Percentiles rank a stretch among this genome's conserved stretches.
Evolutionary conservation across 2,888 invertebrate species (phyloP).

Genomic region (Diaperis boleti): DNA sequence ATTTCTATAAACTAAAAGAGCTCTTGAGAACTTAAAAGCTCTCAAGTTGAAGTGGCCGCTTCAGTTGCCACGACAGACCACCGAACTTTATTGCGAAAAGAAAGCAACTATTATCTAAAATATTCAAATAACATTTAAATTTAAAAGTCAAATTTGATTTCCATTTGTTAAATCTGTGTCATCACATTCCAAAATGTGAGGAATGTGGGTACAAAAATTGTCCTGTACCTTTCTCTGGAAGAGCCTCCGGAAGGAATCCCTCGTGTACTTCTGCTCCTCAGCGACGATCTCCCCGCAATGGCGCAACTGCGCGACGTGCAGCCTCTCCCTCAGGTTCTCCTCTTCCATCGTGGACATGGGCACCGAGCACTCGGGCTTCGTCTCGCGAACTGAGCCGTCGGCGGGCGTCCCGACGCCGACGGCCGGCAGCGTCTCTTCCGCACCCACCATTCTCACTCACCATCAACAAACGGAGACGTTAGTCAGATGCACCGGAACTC

Average conservation of each 20-base stretch:
- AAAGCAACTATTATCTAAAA: too few species aligned
- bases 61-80: too few species aligned
- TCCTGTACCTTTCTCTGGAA: conserved; percentile 77
- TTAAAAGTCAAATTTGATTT: too few species aligned
- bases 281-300: conserved; percentile 76
- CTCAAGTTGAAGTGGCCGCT: too few species aligned
- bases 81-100: too few species aligned
- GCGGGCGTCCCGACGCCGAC: conserved; percentile 48
- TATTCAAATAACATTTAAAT: too few species aligned
- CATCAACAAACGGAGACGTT: conserved; percentile 23
- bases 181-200: too few species aligned
- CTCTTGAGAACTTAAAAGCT: too few species aligned
- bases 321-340: conserved; percentile 75
- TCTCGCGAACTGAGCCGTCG: conserved; percentile 39
- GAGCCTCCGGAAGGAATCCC: conserved; percentile 74
- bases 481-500: neutral
- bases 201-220: too few species aligned
- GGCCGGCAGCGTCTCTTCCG: conserved; percentile 31
- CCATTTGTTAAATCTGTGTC: too few species aligned
- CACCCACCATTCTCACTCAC: conserved; percentile 39
- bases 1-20: too few species aligned
- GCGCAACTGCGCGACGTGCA: conserved; percentile 72
- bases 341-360: conserved; percentile 78
- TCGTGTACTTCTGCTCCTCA: conserved; percentile 73
- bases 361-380: conserved; percentile 52